Conservation (phyloP, 2,888 invertebrate genomes). For the Pachliopta kotzebuea region DNA sequence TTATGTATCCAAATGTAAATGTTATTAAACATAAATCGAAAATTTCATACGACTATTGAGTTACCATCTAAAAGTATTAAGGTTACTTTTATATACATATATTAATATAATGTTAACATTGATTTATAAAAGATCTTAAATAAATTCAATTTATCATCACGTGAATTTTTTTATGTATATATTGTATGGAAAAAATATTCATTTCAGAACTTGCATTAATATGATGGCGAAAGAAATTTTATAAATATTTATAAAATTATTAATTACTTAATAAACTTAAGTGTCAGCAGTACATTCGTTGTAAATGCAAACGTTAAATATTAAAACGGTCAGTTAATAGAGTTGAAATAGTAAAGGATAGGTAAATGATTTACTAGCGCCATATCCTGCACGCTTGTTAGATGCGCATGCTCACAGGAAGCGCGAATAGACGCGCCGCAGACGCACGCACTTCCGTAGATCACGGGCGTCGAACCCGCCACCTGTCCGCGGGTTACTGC, state of each 20-base stretch:
- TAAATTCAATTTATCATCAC: no score
- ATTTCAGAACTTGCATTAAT: neutral
- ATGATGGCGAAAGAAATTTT: neutral
- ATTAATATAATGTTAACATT: no score
- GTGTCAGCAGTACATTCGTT: neutral
- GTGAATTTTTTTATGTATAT: neutral
- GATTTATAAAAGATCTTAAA: no score
- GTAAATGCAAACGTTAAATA: neutral
- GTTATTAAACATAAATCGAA: no score
- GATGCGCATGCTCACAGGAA: slow-evolving; percentile 62
- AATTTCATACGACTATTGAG: no score
- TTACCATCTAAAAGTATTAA: no score
- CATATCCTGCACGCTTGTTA: slow-evolving; percentile 45
- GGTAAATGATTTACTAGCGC: slow-evolving; percentile 30
- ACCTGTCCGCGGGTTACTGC: slow-evolving; percentile 55
- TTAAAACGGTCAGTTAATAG: neutral
- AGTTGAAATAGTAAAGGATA: slow-evolving; percentile 20
- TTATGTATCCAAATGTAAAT: neutral
- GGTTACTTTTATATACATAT: no score
- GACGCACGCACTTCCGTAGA: slow-evolving; percentile 76
- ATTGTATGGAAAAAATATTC: neutral
- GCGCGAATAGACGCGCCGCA: slow-evolving; percentile 75
- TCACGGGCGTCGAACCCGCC: slow-evolving; percentile 66
- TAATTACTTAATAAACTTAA: neutral
- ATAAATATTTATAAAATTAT: neutral